These are phyloP conservation scores for Tetanocera ferruginea DNA, from an alignment of 2,888 invertebrate species.

Conservation along the genomic window DNA sequence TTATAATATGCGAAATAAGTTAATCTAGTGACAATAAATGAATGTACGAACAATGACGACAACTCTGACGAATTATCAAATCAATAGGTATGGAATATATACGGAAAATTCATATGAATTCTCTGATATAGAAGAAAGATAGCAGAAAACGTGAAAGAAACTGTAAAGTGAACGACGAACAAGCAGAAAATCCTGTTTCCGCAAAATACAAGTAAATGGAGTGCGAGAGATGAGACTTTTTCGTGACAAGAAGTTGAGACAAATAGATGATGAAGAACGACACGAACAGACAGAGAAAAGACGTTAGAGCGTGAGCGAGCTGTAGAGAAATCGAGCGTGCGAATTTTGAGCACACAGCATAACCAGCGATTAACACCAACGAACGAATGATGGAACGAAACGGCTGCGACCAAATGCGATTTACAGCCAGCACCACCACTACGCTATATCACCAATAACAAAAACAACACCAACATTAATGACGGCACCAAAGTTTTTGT, in stretches of 20 bases:
- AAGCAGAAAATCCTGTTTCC: slow-evolving; percentile 37
- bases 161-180: slow-evolving; percentile 21
- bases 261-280: slow-evolving; percentile 1
- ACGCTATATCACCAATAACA: not conserved
- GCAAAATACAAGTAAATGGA: slow-evolving; percentile 22
- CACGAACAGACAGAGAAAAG: not conserved
- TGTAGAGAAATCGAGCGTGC: not conserved
- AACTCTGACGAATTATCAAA: slow-evolving; percentile 1
- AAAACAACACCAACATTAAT: not conserved
- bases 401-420: slow-evolving; percentile 1
- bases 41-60: not conserved
- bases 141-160: slow-evolving; percentile 14
- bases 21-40: slow-evolving; percentile 1
- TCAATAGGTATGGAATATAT: slow-evolving; percentile 21
- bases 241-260: slow-evolving; percentile 3
- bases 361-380: slow-evolving; percentile 9
- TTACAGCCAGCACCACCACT: not conserved
- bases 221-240: slow-evolving; percentile 12
- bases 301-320: not conserved
- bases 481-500: not conserved
- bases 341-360: slow-evolving; percentile 1
- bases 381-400: too few relatives aligned
- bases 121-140: slow-evolving; percentile 14
- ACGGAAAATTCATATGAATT: slow-evolving; percentile 11
- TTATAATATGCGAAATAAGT: slow-evolving; percentile 13